Percentiles rank a stretch among this genome's conserved stretches.
Conservation (phyloP, 2,113 vertebrate species). For the Brienomyrus longianalis region DNA sequence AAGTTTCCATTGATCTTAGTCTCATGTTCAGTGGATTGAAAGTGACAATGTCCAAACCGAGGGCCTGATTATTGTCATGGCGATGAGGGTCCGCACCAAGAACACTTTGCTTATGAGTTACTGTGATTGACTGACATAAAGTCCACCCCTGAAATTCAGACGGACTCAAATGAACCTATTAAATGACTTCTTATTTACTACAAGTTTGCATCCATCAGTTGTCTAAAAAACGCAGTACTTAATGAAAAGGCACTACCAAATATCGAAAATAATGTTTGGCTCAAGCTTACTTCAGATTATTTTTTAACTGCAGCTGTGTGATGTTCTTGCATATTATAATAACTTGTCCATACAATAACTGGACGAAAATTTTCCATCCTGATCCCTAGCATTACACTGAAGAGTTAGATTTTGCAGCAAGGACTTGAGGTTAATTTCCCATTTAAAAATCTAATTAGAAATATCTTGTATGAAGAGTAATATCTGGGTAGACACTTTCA, state of each 20-base stretch:
- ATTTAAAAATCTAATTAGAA: not conserved
- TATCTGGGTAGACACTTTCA: not conserved
- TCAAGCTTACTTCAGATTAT: not conserved
- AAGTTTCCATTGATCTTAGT: not conserved
- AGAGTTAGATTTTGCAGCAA: not conserved
- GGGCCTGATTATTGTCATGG: not conserved
- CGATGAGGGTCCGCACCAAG: not conserved
- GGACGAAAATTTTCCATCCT: not conserved
- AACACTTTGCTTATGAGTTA: not conserved
- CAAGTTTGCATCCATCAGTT: not conserved
- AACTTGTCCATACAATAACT: not conserved
- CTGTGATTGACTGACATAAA: not conserved
- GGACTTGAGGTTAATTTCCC: not conserved
- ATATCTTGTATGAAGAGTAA: not conserved
- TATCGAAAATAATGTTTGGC: not conserved
- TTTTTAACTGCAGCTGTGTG: not conserved
- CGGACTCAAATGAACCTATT: not conserved
- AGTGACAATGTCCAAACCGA: not conserved
- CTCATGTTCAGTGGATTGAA: not conserved
- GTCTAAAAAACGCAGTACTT: not conserved
- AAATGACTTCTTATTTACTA: not conserved
- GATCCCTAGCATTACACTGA: not conserved
- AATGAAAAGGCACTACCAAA: not conserved
- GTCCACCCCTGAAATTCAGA: not conserved
- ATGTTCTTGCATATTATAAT: not conserved